Evolutionary conservation across 2,113 vertebrate species (phyloP), one percentile per base, ranked within the genome.

Genomic region (Nothobranchius furzeri): DNA sequence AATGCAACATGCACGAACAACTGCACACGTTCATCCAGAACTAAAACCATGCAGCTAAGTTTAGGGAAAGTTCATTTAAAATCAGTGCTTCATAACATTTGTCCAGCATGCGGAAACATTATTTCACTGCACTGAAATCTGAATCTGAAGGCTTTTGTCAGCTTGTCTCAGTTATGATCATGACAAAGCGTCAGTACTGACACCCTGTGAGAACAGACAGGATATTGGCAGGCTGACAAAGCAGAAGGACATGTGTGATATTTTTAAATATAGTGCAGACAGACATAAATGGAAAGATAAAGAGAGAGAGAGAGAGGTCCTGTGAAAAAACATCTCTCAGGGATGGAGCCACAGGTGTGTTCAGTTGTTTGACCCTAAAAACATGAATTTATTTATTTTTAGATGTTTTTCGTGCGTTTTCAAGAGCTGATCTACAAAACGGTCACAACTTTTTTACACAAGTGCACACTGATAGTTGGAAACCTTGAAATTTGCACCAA

Each of bases 151-250:
- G 48, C 9, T 50, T 50, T 50, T 50, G 48, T 49, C 47, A n/a
- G 47, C 47, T 17, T 49, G 14, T 50, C 48, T 20, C n/a, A 14
- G 3, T 50, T 20, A 50, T 15, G n/a, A 14, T 17, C 48, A n/a
- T 50, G 48, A 50, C 48, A 20, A 50, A 50, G 17, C 43, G n/a
- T 17, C 7, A 9, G n/a, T 10, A 50, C 48, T 50, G 48, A 50
- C n/a, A 50, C n/a, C 7, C 7, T 20, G 15, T 50, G 48, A 50
- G 48, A 20, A 50, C 48, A 20, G 48, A 50, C 48, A 50, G 48
- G 48, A 50, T 50, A 50, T 50, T 50, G 48, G n/a, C 48, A 50
- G 48, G 48, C 48, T 50, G n/a, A 50, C 48, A 50, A 50, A 50
- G 48, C 48, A 50, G 48, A 50, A n/a, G n/a, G n/a, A 50, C 48